Evolutionary conservation across 2,797 vertebrate species (phyloP).

Genomic region (Hydrophis major): DNA sequence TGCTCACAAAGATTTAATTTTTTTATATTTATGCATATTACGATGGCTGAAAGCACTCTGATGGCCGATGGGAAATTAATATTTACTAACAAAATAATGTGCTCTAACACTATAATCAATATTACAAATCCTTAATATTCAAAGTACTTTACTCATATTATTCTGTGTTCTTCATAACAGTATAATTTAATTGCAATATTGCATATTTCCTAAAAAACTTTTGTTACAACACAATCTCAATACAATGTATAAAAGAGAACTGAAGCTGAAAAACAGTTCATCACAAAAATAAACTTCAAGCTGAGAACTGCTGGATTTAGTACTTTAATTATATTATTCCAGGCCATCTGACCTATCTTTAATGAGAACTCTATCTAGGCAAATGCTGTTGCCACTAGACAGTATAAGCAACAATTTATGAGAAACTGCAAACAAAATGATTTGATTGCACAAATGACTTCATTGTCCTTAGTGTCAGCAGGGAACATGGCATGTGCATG

Average conservation of each 20-base stretch:
- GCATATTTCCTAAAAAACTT: background rate
- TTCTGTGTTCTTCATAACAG: background rate
- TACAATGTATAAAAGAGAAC: background rate
- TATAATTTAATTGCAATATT: background rate
- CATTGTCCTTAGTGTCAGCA: background rate
- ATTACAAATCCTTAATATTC: background rate
- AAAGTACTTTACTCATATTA: background rate
- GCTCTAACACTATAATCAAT: background rate
- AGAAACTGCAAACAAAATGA: background rate
- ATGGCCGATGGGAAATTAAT: background rate
- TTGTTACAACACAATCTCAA: background rate
- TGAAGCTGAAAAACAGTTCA: background rate
- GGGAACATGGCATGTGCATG: background rate
- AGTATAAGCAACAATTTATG: background rate
- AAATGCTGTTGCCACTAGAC: background rate
- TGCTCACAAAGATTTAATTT: background rate
- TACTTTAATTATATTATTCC: background rate
- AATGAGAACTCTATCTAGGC: background rate
- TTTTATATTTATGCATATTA: background rate
- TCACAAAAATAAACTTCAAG: background rate
- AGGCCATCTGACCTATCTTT: background rate
- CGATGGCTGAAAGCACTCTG: background rate
- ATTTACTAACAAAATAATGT: background rate
- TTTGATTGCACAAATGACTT: background rate
- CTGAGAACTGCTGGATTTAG: background rate